Conservation (phyloP, 2,888 invertebrate genomes). For the Drosophila melanocephala region DNA sequence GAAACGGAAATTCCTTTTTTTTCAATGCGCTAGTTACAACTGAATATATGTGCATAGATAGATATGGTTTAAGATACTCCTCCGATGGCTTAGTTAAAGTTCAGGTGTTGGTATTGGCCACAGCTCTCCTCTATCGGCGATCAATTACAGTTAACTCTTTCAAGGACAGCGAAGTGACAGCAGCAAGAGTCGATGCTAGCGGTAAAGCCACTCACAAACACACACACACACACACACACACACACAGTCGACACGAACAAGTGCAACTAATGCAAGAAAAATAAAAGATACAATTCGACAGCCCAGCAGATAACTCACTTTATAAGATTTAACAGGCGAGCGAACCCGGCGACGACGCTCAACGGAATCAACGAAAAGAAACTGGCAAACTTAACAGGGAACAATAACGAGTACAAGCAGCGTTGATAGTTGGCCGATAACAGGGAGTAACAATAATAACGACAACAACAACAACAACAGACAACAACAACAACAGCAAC, state of each 20-base stretch:
- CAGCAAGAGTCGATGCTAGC: constrained; percentile 55
- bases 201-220: constrained; percentile 58
- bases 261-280: constrained; percentile 36
- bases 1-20: background rate
- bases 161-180: constrained; percentile 70
- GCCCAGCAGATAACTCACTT: constrained; percentile 76
- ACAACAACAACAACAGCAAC: constrained; percentile 43
- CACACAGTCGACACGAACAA: constrained; percentile 29
- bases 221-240: constrained; percentile 39
- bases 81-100: background rate
- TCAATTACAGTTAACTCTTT: constrained; percentile 70
- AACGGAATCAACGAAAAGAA: constrained; percentile 33
- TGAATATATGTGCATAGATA: background rate
- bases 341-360: constrained; percentile 15
- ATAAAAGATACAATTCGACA: constrained; percentile 45
- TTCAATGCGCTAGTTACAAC: background rate
- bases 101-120: background rate
- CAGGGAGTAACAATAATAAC: constrained; percentile 53
- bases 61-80: too few species aligned
- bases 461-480: constrained; percentile 24
- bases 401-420: constrained; percentile 79
- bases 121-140: constrained; percentile 26
- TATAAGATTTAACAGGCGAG: constrained; percentile 62
- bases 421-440: constrained; percentile 74
- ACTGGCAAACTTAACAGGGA: constrained; percentile 70